Evolutionary conservation across 1,140 invertebrate species (phyloP).

Genomic region (Scaptodrosophila lebanonensis): DNA sequence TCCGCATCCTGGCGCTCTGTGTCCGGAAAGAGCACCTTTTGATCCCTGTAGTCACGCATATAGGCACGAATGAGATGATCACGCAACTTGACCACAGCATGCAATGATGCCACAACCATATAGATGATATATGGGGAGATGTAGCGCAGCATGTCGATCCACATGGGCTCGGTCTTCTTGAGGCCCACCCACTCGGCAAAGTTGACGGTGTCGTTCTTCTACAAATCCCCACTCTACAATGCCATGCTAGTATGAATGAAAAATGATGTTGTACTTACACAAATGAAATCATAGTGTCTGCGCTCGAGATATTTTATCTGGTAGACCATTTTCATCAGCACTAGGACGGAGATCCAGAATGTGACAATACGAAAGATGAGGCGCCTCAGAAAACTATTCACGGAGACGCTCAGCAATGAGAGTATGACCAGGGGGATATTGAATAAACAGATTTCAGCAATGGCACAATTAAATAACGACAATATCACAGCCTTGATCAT

Average conservation of each 20-base stretch:
- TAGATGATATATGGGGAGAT: slow-evolving; percentile 90
- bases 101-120: slow-evolving; percentile 89
- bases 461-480: slow-evolving; percentile 80
- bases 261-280: slow-evolving; percentile 28
- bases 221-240: neutral
- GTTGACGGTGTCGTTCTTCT: slow-evolving; percentile 79
- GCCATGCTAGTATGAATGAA: neutral
- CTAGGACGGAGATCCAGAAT: slow-evolving; percentile 86
- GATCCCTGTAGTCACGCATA: slow-evolving; percentile 39
- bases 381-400: slow-evolving; percentile 82
- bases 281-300: slow-evolving; percentile 69
- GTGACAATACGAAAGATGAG: slow-evolving; percentile 88
- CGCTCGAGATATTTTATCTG: slow-evolving; percentile 93
- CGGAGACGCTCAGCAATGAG: slow-evolving; percentile 84
- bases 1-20: slow-evolving; percentile 90
- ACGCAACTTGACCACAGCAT: slow-evolving; percentile 91
- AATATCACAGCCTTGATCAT: slow-evolving; percentile 92
- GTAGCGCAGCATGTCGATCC: slow-evolving; percentile 81
- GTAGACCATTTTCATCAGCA: slow-evolving; percentile 96
- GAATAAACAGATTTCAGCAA: slow-evolving; percentile 54
- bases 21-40: slow-evolving; percentile 90
- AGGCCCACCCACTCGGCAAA: slow-evolving; percentile 95
- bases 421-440: slow-evolving; percentile 87
- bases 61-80: slow-evolving; percentile 83
- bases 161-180: slow-evolving; percentile 79